Evolutionary conservation across 2,888 invertebrate species (phyloP), one percentile per base, ranked within the genome.

Genomic region (Ormyrus thymus): DNA sequence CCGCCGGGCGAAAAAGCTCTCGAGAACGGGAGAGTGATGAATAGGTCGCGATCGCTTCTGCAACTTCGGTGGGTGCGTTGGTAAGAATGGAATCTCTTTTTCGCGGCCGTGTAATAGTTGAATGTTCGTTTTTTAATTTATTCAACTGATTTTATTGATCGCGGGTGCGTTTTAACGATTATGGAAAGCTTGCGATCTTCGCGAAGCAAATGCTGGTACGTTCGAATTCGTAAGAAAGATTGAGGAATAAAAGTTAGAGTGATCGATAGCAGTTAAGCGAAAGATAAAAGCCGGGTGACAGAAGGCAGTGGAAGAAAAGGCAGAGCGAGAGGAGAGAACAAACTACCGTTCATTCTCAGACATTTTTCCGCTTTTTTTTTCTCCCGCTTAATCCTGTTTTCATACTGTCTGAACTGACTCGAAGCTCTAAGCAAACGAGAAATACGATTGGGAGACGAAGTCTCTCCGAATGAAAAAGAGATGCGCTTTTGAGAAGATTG

Each of bases 371-470:
- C 53, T 7, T 66, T 66, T 7, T 53, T 53, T 53, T 66, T 53
- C 13, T 4, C 43, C 13, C 43, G 43, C 7, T 56, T 45, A 8
- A 68, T 56, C 51, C 13, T 56, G 46, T 56, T 68, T 56, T 56
- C 56, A 8, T 68, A 68, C 68, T 45, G 56, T 56, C 13, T 5
- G 13, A 13, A 46, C 45, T 56, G 9, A 46, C 7, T 13, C 13
- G 13, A 13, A 43, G 55, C 29, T 68, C n/a, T 55, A 55, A 46
- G 55, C 46, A 56, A 68, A 68, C 68, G 68, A 46, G 56, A 68
- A 68, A 45, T 68, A 15, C 56, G n/a, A 68, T 45, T 56, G 6
- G n/a, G 46, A 56, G 10, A 56, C 55, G 46, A 45, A 68, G 10
- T 46, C 46, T 46, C 68, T 56, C 9, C 13, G 56, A 56, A 10